Base-by-base conservation (phyloP, 2,888 invertebrate genomes). In the Gryllus longicercus region DNA sequence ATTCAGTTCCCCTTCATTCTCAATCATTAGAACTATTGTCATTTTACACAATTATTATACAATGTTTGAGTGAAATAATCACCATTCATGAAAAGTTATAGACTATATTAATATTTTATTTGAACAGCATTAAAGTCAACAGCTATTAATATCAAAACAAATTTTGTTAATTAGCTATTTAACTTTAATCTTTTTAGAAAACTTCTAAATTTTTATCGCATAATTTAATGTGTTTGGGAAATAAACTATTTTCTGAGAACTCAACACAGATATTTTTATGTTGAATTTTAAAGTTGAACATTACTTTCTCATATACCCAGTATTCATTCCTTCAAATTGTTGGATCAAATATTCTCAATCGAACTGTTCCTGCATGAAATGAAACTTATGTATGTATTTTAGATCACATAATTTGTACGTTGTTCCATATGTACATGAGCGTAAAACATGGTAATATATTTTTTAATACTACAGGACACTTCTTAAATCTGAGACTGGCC, bases 331-430 rank as follows among this genome's bases (percentile, higher is more conserved):
- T 63, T 63, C 16, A n/a, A n/a, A 18, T 18, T 18, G n/a, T 63
- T 63, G n/a, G 63, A 63, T 63, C n/a, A 63, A 63, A 63, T 63
- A n/a, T 63, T 63, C 14, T 63, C 63, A 18, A 63, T 63, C 63
- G 12, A n/a, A 63, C n/a, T 63, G 63, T 63, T 63, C 63, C 63
- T 63, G 63, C 63, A 63, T 18, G n/a, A 14, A 63, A 63, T 63
- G 38, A 63, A 63, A 63, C 63, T 63, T n/a, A 63, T 63, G 63
- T 63, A 63, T n/a, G n/a, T 63, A 63, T n/a, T 63, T 63, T 63
- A 63, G 63, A 63, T 18, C n/a, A 63, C 63, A n/a, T 63, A n/a
- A 63, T 63, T 63, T 14, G 63, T 63, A 63, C 4, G 63, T 63
- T n/a, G 14, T 63, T 63, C 63, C 63, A 63, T n/a, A 63, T 18